A percentile compares a stretch with the other conserved stretches of the same genome.
Conservation (phyloP, 2,113 vertebrate genomes). For the Hemicordylus capensis region DNA sequence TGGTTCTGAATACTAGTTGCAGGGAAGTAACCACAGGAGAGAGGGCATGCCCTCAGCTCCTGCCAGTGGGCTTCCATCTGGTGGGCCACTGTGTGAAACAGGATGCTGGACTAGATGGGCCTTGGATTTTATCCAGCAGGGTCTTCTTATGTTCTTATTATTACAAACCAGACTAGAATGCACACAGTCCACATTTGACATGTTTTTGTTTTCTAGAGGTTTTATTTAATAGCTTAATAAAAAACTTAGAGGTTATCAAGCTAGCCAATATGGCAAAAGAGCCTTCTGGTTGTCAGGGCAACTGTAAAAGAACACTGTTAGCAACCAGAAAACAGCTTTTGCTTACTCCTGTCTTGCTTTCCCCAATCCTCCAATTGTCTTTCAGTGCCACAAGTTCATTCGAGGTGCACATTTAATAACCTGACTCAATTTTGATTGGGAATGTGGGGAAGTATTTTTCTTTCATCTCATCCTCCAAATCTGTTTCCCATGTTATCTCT, state of each 20-base stretch:
- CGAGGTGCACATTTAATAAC: conserved; percentile 43
- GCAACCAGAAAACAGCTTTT: conserved; percentile 31
- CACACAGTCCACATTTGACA: conserved; percentile 31
- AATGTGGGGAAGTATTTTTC: conserved; percentile 11
- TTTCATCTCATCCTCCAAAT: neutral
- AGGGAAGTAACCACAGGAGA: no score
- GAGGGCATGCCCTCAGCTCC: no score
- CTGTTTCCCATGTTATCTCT: neutral
- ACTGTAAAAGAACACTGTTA: conserved; percentile 47
- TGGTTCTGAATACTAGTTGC: no score
- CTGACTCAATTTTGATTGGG: conserved; percentile 33
- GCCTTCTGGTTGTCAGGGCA: conserved; percentile 71
- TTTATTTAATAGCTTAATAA: conserved; percentile 54
- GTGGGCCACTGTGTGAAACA: no score
- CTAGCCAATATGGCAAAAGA: conserved; percentile 25
- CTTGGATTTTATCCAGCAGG: no score
- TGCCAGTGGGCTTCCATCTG: no score
- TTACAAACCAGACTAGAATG: no score
- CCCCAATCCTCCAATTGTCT: neutral
- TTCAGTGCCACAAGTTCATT: conserved; percentile 53
- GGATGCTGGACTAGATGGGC: no score
- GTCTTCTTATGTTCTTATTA: no score
- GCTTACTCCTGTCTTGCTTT: conserved; percentile 43
- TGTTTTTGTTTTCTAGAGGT: neutral
- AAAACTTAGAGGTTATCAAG: conserved; percentile 44